Evolutionary conservation across 2,888 invertebrate species (phyloP).

Genomic region (Ametastegia equiseti): DNA sequence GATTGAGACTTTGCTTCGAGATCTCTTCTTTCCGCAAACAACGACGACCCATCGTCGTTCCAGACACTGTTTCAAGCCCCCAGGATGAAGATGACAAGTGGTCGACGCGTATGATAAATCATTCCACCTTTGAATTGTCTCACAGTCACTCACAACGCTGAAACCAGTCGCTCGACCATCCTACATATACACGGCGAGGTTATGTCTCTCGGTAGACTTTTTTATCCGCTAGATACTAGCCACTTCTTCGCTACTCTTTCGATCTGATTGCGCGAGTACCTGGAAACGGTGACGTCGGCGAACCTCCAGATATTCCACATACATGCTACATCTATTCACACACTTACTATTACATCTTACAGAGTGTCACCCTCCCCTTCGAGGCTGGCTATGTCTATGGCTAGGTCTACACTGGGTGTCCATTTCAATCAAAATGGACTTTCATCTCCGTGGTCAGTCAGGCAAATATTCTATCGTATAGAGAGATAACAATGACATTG

Average conservation of each 20-base stretch:
- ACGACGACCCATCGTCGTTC: not conserved
- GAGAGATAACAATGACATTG: no score
- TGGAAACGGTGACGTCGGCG: slow-evolving; percentile 10
- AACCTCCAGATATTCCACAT: slow-evolving; percentile 15
- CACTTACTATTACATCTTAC: not conserved
- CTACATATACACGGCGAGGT: not conserved
- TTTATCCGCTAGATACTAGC: not conserved
- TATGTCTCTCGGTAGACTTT: not conserved
- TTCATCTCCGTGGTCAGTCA: not conserved
- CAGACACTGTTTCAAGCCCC: not conserved
- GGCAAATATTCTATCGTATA: no score
- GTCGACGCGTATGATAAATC: slow-evolving; percentile 18
- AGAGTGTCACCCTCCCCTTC: not conserved
- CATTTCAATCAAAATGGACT: not conserved
- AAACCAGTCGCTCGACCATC: not conserved
- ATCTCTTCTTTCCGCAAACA: not conserved
- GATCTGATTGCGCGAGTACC: slow-evolving; percentile 32
- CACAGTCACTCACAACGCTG: not conserved
- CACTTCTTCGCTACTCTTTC: slow-evolving; percentile 5
- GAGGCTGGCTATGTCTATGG: not conserved
- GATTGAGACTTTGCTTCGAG: not conserved
- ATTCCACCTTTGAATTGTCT: slow-evolving; percentile 4
- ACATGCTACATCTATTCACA: not conserved
- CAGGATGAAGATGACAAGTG: not conserved
- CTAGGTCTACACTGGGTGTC: not conserved